phyloP scores from a whole-genome alignment of 2,888 invertebrate genomes.

The Hybos culiciformis region DNA sequence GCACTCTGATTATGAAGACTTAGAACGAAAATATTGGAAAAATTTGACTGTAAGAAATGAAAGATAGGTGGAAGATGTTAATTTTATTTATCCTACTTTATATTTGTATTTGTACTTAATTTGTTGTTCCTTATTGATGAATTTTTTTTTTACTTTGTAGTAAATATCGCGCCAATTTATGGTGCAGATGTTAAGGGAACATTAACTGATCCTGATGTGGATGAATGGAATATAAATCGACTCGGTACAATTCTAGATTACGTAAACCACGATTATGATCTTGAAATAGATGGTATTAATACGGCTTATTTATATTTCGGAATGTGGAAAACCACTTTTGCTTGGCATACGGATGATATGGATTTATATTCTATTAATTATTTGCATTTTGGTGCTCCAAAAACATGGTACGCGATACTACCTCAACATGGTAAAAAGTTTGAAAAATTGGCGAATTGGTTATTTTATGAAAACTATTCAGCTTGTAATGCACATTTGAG shows the following conservation, averaged over 20 bases:
- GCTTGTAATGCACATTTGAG: slow-evolving; percentile 33
- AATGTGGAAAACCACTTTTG: slow-evolving; percentile 99
- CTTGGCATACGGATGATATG: slow-evolving; percentile 99
- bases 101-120: too few species aligned
- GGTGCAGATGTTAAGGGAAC: slow-evolving; percentile 97
- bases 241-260: slow-evolving; percentile 88
- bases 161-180: slow-evolving; percentile 90
- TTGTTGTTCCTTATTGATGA: too few species aligned
- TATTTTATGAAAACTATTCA: slow-evolving; percentile 30
- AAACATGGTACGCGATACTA: slow-evolving; percentile 40
- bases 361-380: slow-evolving; percentile 98
- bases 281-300: slow-evolving; percentile 93
- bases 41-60: too few species aligned
- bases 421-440: slow-evolving; percentile 30
- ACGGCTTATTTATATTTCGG: slow-evolving; percentile 98
- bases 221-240: slow-evolving; percentile 88
- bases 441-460: slow-evolving; percentile 30
- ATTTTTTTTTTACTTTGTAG: too few species aligned
- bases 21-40: slow-evolving; percentile 95
- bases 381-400: slow-evolving; percentile 93
- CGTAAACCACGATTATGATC: slow-evolving; percentile 88
- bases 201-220: slow-evolving; percentile 75
- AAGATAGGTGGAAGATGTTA: too few species aligned
- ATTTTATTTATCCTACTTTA: too few species aligned
- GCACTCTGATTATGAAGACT: slow-evolving; percentile 72